phyloP scores from a whole-genome alignment of 1,140 invertebrate species.

The Liolophura sinensis region DNA sequence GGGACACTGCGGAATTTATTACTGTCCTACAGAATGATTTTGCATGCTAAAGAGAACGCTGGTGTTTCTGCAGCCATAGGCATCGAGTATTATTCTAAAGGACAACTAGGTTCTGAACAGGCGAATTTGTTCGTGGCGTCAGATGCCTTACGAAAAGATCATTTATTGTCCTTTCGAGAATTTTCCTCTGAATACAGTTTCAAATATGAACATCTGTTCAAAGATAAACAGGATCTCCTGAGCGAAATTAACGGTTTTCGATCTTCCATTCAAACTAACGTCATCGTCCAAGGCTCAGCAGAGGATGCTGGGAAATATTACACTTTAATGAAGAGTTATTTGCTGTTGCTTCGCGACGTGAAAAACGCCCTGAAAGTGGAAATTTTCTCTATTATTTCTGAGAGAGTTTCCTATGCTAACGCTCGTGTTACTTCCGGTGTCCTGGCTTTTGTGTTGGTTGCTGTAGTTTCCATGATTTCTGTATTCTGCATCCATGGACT shows the following conservation, averaged over 20 bases:
- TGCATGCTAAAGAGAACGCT: constrained; percentile 14
- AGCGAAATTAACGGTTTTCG: background rate
- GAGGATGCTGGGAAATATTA: background rate
- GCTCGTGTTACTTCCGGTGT: constrained; percentile 14
- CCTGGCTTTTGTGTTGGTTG: constrained; percentile 17
- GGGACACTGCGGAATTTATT: constrained; percentile 16
- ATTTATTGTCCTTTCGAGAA: constrained; percentile 3
- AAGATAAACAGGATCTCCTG: background rate
- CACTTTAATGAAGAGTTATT: constrained; percentile 5
- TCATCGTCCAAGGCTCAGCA: constrained; percentile 4
- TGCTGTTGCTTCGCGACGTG: constrained; percentile 5
- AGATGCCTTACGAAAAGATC: constrained; percentile 6
- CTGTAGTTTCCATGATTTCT: constrained; percentile 16
- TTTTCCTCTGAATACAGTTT: constrained; percentile 5
- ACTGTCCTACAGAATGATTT: constrained; percentile 18
- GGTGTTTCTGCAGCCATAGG: constrained; percentile 11
- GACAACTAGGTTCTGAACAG: constrained; percentile 6
- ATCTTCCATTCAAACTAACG: background rate
- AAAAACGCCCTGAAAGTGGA: background rate
- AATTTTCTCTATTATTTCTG: constrained; percentile 1
- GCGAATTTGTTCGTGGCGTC: constrained; percentile 4
- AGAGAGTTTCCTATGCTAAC: constrained; percentile 4
- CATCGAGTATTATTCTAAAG: constrained; percentile 16
- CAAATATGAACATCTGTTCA: too few relatives aligned
- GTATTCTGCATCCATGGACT: constrained; percentile 21